Percentiles rank a stretch among this genome's conserved stretches.
These are phyloP conservation scores for Mya arenaria DNA, from an alignment of 1,140 invertebrate species.

Conservation along the genomic window DNA sequence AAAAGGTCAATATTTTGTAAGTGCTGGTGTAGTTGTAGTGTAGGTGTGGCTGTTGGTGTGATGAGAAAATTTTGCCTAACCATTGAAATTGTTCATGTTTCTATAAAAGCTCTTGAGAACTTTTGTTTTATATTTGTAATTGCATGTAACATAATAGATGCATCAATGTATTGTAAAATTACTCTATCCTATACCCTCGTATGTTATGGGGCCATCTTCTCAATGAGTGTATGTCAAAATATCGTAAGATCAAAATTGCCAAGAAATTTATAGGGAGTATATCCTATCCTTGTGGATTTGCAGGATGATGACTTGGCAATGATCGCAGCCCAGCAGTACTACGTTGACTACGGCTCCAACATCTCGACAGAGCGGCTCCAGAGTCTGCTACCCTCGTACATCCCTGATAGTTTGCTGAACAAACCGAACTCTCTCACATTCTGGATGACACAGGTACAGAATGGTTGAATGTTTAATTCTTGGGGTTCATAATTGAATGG, in stretches of 20 bases:
- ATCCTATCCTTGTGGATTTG: slow-evolving; percentile 43
- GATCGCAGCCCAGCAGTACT: slow-evolving; percentile 99
- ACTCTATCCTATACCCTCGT: background rate
- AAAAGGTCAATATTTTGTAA: too few relatives aligned
- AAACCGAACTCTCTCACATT: slow-evolving; percentile 65
- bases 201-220: background rate
- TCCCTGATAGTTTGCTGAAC: slow-evolving; percentile 95
- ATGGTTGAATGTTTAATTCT: too few relatives aligned
- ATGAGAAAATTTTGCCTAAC: too few relatives aligned
- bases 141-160: background rate
- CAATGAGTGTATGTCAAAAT: too few relatives aligned
- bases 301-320: slow-evolving; percentile 98
- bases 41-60: too few relatives aligned
- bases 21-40: too few relatives aligned
- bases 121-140: background rate
- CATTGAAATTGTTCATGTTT: too few relatives aligned
- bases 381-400: slow-evolving; percentile 95
- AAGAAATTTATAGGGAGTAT: background rate
- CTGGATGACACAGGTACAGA: slow-evolving; percentile 64
- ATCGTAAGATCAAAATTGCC: background rate
- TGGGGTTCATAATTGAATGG: too few relatives aligned
- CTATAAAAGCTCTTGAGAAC: too few relatives aligned
- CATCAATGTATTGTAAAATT: background rate
- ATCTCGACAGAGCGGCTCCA: slow-evolving; percentile 94
- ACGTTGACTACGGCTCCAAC: slow-evolving; percentile 95